phyloP scores from a whole-genome alignment of 2,113 vertebrate genomes.

The Corvus moneduloides region DNA sequence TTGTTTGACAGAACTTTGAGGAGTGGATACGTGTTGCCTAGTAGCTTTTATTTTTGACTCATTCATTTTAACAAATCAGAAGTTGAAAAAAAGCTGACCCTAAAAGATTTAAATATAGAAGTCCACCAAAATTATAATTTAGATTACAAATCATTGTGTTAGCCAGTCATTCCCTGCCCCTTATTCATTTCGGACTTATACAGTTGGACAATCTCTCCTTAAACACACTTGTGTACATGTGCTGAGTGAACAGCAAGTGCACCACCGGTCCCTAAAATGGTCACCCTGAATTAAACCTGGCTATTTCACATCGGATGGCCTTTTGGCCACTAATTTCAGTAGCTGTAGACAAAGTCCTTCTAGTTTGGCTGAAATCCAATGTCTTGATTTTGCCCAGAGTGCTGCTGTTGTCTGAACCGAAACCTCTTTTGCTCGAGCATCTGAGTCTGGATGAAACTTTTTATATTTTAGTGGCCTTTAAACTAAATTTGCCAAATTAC shows the following conservation, averaged over 20 bases:
- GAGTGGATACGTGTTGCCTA: background rate
- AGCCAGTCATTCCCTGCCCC: background rate
- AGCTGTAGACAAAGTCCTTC: background rate
- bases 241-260: background rate
- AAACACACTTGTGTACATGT: accelerated
- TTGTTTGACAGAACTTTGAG: conserved; percentile 42
- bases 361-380: background rate
- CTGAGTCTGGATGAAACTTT: background rate
- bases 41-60: background rate
- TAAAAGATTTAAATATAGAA: background rate
- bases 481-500: background rate
- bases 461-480: background rate
- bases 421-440: accelerated
- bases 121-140: background rate
- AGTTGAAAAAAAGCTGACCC: background rate
- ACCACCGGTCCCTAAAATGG: background rate
- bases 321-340: background rate
- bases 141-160: background rate
- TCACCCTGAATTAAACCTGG: background rate
- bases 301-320: background rate
- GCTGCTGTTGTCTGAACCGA: accelerated
- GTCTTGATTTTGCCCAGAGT: background rate
- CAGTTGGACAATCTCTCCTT: accelerated
- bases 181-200: background rate
- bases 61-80: background rate